Evolutionary conservation across 2,888 invertebrate genomes (phyloP), one percentile per base, ranked within the genome.

Genomic region (Aquatica leii): DNA sequence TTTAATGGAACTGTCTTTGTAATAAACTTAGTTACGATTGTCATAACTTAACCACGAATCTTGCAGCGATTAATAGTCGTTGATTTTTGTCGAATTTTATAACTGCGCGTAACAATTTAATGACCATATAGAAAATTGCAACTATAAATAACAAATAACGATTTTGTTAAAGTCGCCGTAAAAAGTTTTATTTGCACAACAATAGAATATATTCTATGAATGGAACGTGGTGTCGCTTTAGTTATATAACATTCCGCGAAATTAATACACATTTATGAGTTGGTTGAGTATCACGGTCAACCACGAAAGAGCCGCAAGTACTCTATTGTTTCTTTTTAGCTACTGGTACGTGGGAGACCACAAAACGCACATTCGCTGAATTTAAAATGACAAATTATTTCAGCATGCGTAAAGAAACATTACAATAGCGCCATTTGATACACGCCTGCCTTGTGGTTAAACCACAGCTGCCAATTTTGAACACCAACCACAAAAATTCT

Each of bases 301-400:
- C 64, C 64, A 48, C 60, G 57, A 59, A 64, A 35, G 51, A 56
- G 55, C 64, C 64, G 50, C 64, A 64, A 63, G 24, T 63, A 55
- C 21, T 63, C 59, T 55, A 59, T 63, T 63, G 64, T 60, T 59
- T 56, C 50, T 58, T 65, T 12, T 55, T 51, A 61, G 65, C 65
- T 65, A 65, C 65, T 61, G 65, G 56, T 60, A 65, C 59, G 59
- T 61, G 60, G 60, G 57, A 54, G 61, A 65, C 65, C 65, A 65
- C 65, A 61, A 43, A 61, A 61, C 60, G 60, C 54, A 60, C 64
- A 54, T 60, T 64, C 64, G 40, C 56, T 64, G 64, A 64, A 64
- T 64, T 64, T 50, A 52, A 56, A 64, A 64, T 64, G 64, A 64
- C 60, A 56, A 64, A 64, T 60, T 64, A 64, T 64, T 64, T 56